Percentiles rank a stretch among this genome's conserved stretches.
Conservation (phyloP, 2,888 invertebrate species). For the Drosophila merina region DNA sequence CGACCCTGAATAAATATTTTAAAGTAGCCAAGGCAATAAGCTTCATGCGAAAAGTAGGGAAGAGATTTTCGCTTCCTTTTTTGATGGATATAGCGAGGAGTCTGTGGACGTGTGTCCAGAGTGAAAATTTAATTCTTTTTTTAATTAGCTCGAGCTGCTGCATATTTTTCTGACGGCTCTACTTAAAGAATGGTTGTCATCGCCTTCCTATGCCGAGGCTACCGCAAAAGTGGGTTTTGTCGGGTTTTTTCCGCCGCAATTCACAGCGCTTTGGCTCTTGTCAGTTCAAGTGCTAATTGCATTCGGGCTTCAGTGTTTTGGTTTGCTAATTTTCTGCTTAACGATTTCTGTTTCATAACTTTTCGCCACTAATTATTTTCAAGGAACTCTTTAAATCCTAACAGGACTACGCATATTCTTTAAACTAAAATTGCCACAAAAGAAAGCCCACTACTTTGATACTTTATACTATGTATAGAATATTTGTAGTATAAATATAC, state of each 20-base stretch:
- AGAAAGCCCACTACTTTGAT: background rate
- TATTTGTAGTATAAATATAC: slow-evolving; percentile 19
- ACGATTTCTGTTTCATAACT: slow-evolving; percentile 60
- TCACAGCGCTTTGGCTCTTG: slow-evolving; percentile 15
- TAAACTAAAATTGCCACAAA: background rate
- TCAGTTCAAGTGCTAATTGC: slow-evolving; percentile 65
- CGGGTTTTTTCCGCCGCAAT: slow-evolving; percentile 6
- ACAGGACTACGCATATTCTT: background rate
- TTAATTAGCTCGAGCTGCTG: slow-evolving; percentile 62
- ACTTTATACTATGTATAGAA: background rate
- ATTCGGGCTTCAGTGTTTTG: slow-evolving; percentile 54
- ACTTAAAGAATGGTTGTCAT: slow-evolving; percentile 51
- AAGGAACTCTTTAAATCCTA: slow-evolving; percentile 48
- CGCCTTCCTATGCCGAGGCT: slow-evolving; percentile 4
- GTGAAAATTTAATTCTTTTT: slow-evolving; percentile 20
- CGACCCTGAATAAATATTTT: slow-evolving; percentile 26
- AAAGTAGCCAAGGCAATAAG: background rate
- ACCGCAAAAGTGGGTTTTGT: background rate
- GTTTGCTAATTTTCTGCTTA: slow-evolving; percentile 56
- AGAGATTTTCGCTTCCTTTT: background rate
- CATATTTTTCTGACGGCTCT: slow-evolving; percentile 68
- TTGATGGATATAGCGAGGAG: background rate
- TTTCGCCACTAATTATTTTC: slow-evolving; percentile 49
- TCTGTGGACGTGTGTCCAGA: background rate
- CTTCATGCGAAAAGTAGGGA: background rate